Conservation (phyloP, 2,888 invertebrate species). For the Melikaiella ostensackeni region DNA sequence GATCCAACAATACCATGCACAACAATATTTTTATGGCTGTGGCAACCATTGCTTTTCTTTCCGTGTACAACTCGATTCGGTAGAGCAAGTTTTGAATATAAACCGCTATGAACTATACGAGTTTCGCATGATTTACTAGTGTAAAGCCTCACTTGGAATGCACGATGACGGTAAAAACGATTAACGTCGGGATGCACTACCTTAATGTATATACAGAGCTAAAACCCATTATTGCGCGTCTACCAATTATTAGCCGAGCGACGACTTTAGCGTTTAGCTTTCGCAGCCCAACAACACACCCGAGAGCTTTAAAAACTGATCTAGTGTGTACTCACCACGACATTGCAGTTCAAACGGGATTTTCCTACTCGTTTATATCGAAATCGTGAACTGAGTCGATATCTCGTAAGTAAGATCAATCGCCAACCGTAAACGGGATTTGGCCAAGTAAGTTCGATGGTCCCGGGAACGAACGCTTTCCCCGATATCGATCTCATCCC, state of each 20-base stretch:
- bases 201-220: conserved; percentile 55
- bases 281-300: conserved; percentile 40
- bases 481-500: conserved; percentile 21
- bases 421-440: conserved; percentile 28
- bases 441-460: conserved; percentile 36
- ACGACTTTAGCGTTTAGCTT: conserved; percentile 37
- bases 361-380: conserved; percentile 39
- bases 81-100: conserved; percentile 21
- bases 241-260: conserved; percentile 37
- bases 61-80: background rate
- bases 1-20: no score
- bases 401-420: conserved; percentile 38
- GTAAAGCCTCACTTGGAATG: conserved; percentile 41
- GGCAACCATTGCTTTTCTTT: no score
- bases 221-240: conserved; percentile 53
- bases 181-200: conserved; percentile 48
- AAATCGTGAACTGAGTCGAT: conserved; percentile 25
- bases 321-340: conserved; percentile 35
- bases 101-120: conserved; percentile 4
- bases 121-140: conserved; percentile 30
- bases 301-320: conserved; percentile 26
- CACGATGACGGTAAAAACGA: conserved; percentile 51
- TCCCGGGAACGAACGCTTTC: conserved; percentile 29
- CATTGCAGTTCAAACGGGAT: conserved; percentile 30
- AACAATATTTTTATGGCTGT: no score